Percentiles rank a stretch among this genome's conserved stretches.
These are phyloP conservation scores for Drosophila santomea DNA, from an alignment of 1,140 invertebrate species.

Conservation along the genomic window DNA sequence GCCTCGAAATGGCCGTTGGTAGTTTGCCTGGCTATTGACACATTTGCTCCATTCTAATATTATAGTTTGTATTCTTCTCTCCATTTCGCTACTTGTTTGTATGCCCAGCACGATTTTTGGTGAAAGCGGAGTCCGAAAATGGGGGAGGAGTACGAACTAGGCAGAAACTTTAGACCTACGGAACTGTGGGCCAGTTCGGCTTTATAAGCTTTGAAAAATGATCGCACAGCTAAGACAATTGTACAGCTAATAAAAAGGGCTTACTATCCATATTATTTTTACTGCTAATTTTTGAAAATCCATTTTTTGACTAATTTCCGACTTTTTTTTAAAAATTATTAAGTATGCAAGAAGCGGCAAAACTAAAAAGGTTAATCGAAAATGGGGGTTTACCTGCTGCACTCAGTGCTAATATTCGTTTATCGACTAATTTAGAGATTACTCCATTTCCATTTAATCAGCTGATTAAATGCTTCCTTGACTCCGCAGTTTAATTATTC, in stretches of 20 bases:
- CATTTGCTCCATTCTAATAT: conserved; percentile 34
- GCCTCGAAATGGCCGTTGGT: conserved; percentile 23
- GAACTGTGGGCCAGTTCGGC: conserved; percentile 2
- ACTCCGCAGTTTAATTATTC: background rate
- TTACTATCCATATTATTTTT: too few relatives aligned
- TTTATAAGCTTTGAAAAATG: background rate
- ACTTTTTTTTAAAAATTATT: too few relatives aligned
- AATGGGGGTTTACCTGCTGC: too few relatives aligned
- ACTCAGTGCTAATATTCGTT: too few relatives aligned
- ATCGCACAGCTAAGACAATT: too few relatives aligned
- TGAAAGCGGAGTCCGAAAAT: conserved; percentile 71
- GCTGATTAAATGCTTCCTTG: background rate
- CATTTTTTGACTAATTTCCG: too few relatives aligned
- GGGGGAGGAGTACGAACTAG: conserved; percentile 40
- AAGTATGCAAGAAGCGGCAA: too few relatives aligned
- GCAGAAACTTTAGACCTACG: conserved; percentile 33
- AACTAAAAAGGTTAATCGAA: too few relatives aligned
- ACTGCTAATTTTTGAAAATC: too few relatives aligned
- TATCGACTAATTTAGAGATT: too few relatives aligned
- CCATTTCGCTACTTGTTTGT: conserved; percentile 47
- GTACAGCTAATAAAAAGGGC: too few relatives aligned
- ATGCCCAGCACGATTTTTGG: conserved; percentile 66
- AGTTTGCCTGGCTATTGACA: conserved; percentile 36
- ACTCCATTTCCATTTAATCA: background rate
- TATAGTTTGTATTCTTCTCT: conserved; percentile 22